Evolutionary conservation across 2,797 vertebrate genomes (phyloP).

Genomic region (Myotis vivesi): DNA sequence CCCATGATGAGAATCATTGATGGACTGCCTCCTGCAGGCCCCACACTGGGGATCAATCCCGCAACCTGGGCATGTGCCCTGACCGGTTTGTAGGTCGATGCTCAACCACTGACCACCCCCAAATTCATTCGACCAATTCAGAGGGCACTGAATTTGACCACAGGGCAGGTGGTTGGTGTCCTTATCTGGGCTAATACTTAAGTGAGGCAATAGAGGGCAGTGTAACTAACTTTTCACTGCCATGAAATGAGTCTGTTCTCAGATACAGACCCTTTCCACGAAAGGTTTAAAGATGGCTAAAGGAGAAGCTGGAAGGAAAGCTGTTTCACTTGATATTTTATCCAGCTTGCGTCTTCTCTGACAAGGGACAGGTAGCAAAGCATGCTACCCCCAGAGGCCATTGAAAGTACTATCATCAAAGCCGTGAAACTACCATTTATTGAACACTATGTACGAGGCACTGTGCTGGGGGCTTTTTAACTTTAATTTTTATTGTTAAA

Average conservation of each 20-base stretch:
- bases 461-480: neutral
- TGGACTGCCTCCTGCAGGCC: no score
- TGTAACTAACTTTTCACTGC: neutral
- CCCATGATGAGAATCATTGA: neutral
- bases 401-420: neutral
- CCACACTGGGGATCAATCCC: no score
- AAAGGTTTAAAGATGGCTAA: neutral
- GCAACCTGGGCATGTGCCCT: no score
- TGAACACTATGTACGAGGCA: neutral
- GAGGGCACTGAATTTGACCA: neutral
- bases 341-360: neutral
- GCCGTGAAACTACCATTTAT: neutral
- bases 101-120: neutral
- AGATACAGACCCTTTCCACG: neutral
- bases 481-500: constrained; percentile 23
- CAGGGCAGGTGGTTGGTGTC: neutral
- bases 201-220: neutral
- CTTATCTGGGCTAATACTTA: neutral
- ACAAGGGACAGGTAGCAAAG: neutral
- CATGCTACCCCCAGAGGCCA: neutral
- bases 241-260: neutral
- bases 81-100: neutral
- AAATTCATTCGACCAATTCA: neutral
- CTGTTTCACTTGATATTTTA: neutral
- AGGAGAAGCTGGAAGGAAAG: neutral